Base-by-base conservation (phyloP, 2,888 invertebrate genomes). In the Drosophila niveifrons region DNA sequence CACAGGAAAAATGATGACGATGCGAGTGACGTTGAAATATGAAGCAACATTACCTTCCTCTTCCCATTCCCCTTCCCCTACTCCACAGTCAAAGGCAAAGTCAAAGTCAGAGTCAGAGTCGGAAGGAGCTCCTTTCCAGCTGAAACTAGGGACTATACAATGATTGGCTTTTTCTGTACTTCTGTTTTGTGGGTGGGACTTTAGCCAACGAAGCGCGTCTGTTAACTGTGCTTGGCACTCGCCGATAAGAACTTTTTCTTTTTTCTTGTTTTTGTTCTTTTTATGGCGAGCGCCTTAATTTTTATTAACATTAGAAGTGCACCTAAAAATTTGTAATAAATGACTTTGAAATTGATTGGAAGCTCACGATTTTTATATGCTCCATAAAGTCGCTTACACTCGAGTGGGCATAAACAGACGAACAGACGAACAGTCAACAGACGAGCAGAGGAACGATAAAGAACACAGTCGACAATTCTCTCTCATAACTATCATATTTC, bases 21-120 rank as follows among this genome's bases (percentile, higher is more conserved):
- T 81, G 90, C 80, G 75, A 80, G 77, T 85, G 89, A 85, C 85
- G 89, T 85, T 85, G 85, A 85, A 89, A 85, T 89, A 85, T 85
- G 88, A 85, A 68, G 73, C 58, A 63, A 74, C 85, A 85, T 89
- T 89, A 85, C 82, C 85, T 80, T 59, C 57, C 44, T 79, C 85
- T 80, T 59, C 57, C 44, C 18, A 6, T n/a, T 6, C 4, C 9
- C 7, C 11, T 0, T 2, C 6, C 23, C 23, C 23, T n/a, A n/a
- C 23, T 23, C 0, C 4, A 11, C 15, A 55, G 15, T 29, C 17
- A 17, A 39, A n/a, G n/a, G 4, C 43, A 15, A 39, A 13, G 7
- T 28, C n/a, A 4, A 15, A 62, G 29, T 36, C 9, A 10, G 3
- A 31, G 15, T 18, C 9, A 8, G 28, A 17, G 31, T 47, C 28